Base-by-base conservation (phyloP, 2,797 vertebrate genomes). In the Cheirogaleus major region DNA sequence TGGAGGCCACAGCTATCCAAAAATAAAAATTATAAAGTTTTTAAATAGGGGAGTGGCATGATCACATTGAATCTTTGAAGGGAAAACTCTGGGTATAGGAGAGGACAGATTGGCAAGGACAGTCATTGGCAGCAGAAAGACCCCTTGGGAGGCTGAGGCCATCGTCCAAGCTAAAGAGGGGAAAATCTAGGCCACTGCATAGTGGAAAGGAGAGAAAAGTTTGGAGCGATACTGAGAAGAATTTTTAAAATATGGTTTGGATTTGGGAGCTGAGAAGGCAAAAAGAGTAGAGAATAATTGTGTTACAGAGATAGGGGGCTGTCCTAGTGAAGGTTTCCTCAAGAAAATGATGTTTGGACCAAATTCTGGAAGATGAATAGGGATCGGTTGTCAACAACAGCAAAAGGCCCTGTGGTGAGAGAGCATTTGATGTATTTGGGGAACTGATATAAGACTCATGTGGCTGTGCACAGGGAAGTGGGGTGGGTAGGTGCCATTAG, bases 1-100 rank as follows among this genome's bases (percentile, higher is more conserved):
- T 81, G 13, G n/a, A 81, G 45, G 61, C n/a, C 73, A 95, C 13
- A 76, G 55, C 10, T 76, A 84, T 32, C 25, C 32, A 65, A 30
- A 59, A 70, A 20, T 43, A n/a, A 81, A 81, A 43, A 65, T 30
- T 38, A 11, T 52, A n/a, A 38, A 38, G 7, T 52, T 61, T 92
- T 89, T 83, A 79, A 63, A 55, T 57, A 61, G 43, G 57, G 14
- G 73, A 73, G 32, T 69, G 32, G 2, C 17, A 35, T 30, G 52
- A 23, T 75, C 12, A 5, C 32, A 5, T 35, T 95, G 79, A n/a
- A 84, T 35, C 32, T 69, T 65, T 84, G n/a, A 59, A 85, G 78
- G 38, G 43, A 63, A 83, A 85, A 25, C 84, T 43, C 67, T n/a
- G 61, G 41, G 35, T 12, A 38, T 43, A 41, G n/a, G 5, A 83